Percentiles rank a stretch among this genome's conserved stretches.
These are phyloP conservation scores for Platichthys stellatus DNA, from an alignment of 2,113 vertebrate genomes.

Conservation along the genomic window DNA sequence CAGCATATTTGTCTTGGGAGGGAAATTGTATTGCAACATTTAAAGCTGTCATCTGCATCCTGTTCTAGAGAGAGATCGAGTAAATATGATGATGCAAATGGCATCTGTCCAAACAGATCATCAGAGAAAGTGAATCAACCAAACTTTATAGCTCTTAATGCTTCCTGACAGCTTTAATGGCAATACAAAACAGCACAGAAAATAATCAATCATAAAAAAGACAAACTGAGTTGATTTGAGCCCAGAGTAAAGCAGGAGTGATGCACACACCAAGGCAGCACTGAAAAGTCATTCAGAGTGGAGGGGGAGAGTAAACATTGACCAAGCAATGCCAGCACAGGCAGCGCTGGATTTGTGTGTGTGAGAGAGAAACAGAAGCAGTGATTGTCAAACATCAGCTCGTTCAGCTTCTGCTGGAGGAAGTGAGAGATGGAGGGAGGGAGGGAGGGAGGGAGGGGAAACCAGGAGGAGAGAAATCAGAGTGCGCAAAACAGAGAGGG, in stretches of 20 bases:
- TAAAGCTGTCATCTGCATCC: slow-evolving; percentile 75
- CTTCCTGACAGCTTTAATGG: slow-evolving; percentile 75
- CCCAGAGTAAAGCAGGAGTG: slow-evolving; percentile 78
- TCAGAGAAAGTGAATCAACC: neutral
- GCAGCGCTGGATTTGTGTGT: slow-evolving; percentile 62
- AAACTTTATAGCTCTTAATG: slow-evolving; percentile 27
- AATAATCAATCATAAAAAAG: slow-evolving; percentile 63
- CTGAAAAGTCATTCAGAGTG: slow-evolving; percentile 78
- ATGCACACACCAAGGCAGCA: slow-evolving; percentile 75
- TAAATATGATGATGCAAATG: slow-evolving; percentile 20
- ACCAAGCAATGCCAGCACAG: slow-evolving; percentile 73
- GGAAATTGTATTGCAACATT: slow-evolving; percentile 73
- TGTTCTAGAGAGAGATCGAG: slow-evolving; percentile 6
- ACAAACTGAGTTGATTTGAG: slow-evolving; percentile 66
- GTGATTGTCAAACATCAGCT: slow-evolving; percentile 80
- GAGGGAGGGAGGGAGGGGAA: slow-evolving; percentile 26
- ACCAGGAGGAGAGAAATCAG: slow-evolving; percentile 46
- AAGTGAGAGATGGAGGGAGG: slow-evolving; percentile 32
- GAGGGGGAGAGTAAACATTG: slow-evolving; percentile 72
- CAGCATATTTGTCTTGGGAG: slow-evolving; percentile 65
- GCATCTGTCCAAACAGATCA: slow-evolving; percentile 8
- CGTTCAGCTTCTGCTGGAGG: slow-evolving; percentile 67
- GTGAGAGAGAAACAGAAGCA: slow-evolving; percentile 68
- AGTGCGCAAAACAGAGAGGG: slow-evolving; percentile 60
- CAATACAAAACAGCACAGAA: slow-evolving; percentile 69